Conservation (phyloP, 2,797 vertebrate genomes). For the Trachurus trachurus region DNA sequence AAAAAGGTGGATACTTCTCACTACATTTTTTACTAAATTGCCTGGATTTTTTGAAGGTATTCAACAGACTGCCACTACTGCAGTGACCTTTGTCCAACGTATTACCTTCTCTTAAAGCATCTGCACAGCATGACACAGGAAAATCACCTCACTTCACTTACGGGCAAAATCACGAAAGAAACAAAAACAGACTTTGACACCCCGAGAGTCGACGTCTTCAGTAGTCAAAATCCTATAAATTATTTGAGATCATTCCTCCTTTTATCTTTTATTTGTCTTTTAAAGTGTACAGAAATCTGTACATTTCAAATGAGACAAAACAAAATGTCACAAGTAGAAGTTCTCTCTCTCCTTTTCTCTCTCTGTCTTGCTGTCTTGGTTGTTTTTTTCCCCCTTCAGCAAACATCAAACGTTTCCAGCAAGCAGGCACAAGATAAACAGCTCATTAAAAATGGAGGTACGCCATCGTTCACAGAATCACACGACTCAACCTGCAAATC, state of each 20-base stretch:
- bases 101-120: slow-evolving; percentile 12
- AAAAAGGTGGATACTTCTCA: too few species aligned
- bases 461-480: slow-evolving; percentile 65
- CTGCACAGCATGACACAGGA: slow-evolving; percentile 6
- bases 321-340: slow-evolving; percentile 50
- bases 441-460: slow-evolving; percentile 76
- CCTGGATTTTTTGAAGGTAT: neutral
- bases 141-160: slow-evolving; percentile 8
- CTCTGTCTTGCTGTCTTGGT: slow-evolving; percentile 4
- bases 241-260: slow-evolving; percentile 40
- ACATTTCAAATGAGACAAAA: slow-evolving; percentile 62
- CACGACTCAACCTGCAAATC: slow-evolving; percentile 53
- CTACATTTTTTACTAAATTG: neutral
- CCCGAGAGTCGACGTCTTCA: slow-evolving; percentile 4
- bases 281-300: slow-evolving; percentile 45
- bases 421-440: slow-evolving; percentile 73
- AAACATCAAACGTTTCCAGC: slow-evolving; percentile 74
- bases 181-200: slow-evolving; percentile 11
- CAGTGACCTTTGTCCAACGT: slow-evolving; percentile 9
- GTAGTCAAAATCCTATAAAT: slow-evolving; percentile 54
- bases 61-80: neutral
- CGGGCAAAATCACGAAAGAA: slow-evolving; percentile 30
- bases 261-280: slow-evolving; percentile 53
- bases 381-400: slow-evolving; percentile 30
- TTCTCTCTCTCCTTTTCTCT: slow-evolving; percentile 7